Evolutionary conservation across 2,888 invertebrate species (phyloP), one percentile per base, ranked within the genome.

Genomic region (Protonemura montana): DNA sequence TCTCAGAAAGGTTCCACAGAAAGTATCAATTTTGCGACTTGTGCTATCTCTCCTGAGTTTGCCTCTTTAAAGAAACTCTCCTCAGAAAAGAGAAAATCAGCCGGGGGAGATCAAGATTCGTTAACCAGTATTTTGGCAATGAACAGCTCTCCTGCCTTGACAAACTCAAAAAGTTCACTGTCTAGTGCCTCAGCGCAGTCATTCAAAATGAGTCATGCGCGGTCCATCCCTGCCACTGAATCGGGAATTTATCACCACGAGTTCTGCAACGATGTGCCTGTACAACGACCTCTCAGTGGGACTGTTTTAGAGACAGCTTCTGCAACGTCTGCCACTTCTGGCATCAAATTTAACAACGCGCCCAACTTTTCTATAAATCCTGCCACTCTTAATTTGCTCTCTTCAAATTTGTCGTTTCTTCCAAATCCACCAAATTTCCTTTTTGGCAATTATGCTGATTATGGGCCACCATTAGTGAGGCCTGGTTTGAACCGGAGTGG

Each of bases 71-170:
- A 81, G 21, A 30, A 1, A 80, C n/a, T 27, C 21, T 28, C 81
- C 27, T 29, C 28, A 2, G n/a, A 30, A 28, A 81, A 81, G 30
- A 30, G 81, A 21, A 81, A 81, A 27, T 30, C 81, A 21, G 6
- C 28, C 0, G 6, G n/a, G 10, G 28, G 30, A 5, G 21, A 29
- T n/a, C 81, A 88, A 91, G 90, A 88, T 91, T 91, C 91, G 29
- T 21, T 35, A 35, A 82, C 86, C 21, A 87, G 84, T 27, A 78
- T 27, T 5, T 78, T 26, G 78, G 35, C 35, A 35, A 81, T 30
- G 1, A n/a, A 10, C 21, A 13, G 16, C 3, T 59, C 59, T 10
- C 7, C 59, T 21, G 35, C 78, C 2, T 78, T 78, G 27, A n/a
- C 78, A 5, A 78, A 78, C 26, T 27, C 78, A 21, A 28, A 26